Percentiles rank a stretch among this genome's conserved stretches.
Conservation (phyloP, 1,140 invertebrate species). For the Cydia fagiglandana region DNA sequence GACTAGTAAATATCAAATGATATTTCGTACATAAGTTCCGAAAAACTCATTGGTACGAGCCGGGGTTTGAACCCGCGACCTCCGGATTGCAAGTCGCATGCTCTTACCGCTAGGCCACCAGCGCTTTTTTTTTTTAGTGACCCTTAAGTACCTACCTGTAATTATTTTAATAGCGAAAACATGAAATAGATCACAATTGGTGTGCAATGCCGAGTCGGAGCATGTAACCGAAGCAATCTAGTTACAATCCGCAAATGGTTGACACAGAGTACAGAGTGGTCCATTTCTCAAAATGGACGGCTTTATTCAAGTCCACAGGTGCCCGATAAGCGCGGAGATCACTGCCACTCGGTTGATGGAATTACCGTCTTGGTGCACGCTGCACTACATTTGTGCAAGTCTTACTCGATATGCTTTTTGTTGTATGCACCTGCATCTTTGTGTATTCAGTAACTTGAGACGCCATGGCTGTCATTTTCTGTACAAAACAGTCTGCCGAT, state of each 20-base stretch:
- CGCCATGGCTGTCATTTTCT: too few relatives aligned
- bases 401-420: background rate
- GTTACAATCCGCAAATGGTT: constrained; percentile 27
- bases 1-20: too few relatives aligned
- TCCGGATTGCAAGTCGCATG: too few relatives aligned
- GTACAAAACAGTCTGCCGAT: too few relatives aligned
- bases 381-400: constrained; percentile 43
- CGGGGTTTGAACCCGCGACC: too few relatives aligned
- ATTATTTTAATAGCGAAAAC: background rate
- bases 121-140: too few relatives aligned
- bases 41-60: too few relatives aligned
- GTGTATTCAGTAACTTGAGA: too few relatives aligned
- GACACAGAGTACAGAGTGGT: constrained; percentile 21
- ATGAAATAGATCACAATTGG: background rate
- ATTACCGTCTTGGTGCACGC: constrained; percentile 55
- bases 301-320: constrained; percentile 65
- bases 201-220: background rate
- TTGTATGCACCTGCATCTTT: too few relatives aligned
- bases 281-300: constrained; percentile 60
- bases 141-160: too few relatives aligned
- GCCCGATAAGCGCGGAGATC: constrained; percentile 62
- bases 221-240: constrained; percentile 18
- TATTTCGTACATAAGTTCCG: too few relatives aligned
- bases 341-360: constrained; percentile 53
- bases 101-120: too few relatives aligned